These are phyloP conservation scores for Menidia beryllina DNA, from an alignment of 2,113 vertebrate genomes.

Conservation along the genomic window DNA sequence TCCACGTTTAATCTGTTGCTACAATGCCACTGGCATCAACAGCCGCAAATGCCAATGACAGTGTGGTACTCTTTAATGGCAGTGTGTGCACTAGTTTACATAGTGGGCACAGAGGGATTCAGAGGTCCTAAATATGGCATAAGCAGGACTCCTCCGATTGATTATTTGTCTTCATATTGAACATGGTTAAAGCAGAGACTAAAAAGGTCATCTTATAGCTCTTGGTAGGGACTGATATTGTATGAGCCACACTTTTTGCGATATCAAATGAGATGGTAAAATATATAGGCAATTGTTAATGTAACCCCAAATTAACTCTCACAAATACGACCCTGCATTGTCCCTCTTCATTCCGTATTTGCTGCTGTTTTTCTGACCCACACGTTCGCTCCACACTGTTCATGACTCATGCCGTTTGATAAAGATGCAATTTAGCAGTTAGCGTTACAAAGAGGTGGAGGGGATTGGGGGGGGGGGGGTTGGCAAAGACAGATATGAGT, in stretches of 20 bases:
- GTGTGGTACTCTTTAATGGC: too few species aligned
- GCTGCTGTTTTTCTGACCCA: slow-evolving; percentile 15
- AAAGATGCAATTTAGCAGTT: slow-evolving; percentile 66
- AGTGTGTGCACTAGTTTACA: too few species aligned
- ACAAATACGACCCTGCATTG: too few species aligned
- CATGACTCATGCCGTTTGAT: slow-evolving; percentile 75
- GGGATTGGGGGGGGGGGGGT: too few species aligned
- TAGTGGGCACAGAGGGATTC: too few species aligned
- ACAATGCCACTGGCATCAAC: too few species aligned
- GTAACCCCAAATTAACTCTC: too few species aligned
- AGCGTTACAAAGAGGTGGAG: slow-evolving; percentile 13
- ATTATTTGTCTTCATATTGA: not conserved
- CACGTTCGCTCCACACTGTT: slow-evolving; percentile 41
- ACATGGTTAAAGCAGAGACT: not conserved
- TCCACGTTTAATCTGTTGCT: too few species aligned
- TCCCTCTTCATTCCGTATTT: too few species aligned
- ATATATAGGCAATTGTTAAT: not conserved
- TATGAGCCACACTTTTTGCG: not conserved
- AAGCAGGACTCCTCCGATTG: not conserved
- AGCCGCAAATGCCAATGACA: too few species aligned
- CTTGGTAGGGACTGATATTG: not conserved
- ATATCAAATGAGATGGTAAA: not conserved
- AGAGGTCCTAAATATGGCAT: too few species aligned
- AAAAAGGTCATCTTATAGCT: not conserved
- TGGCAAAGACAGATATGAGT: slow-evolving; percentile 28